These are phyloP conservation scores for Aricia artaxerxes DNA, from an alignment of 2,888 invertebrate species.

Conservation along the genomic window DNA sequence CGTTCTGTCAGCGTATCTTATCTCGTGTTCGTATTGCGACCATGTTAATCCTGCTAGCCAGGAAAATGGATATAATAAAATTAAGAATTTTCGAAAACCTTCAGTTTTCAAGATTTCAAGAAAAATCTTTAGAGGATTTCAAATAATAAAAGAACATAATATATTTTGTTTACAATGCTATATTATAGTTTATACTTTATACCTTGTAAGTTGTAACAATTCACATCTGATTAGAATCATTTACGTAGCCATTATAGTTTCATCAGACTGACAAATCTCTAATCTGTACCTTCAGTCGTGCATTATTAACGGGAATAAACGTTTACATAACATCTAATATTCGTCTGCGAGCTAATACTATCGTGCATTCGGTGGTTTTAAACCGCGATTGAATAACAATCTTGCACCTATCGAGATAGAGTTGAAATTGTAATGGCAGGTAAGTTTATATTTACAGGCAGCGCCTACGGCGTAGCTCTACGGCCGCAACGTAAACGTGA, in stretches of 20 bases:
- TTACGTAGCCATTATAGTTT: not conserved
- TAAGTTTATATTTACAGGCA: constrained; percentile 16
- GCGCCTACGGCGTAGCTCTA: constrained; percentile 54
- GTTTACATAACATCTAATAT: constrained; percentile 12
- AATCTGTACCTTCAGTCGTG: not conserved
- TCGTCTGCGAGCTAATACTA: constrained; percentile 12
- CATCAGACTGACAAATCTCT: constrained; percentile 3
- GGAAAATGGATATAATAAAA: too few species aligned
- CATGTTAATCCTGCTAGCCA: too few species aligned
- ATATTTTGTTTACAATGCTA: too few species aligned
- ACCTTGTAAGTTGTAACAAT: too few species aligned
- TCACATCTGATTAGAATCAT: not conserved
- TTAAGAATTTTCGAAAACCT: too few species aligned
- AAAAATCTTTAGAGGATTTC: too few species aligned
- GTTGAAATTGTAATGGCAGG: constrained; percentile 1
- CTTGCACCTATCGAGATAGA: not conserved
- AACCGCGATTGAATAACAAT: not conserved
- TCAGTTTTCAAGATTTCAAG: too few species aligned
- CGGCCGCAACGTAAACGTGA: constrained; percentile 57
- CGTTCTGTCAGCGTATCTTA: too few species aligned
- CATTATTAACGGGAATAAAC: constrained; percentile 11
- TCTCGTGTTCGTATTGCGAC: too few species aligned
- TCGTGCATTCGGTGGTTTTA: not conserved
- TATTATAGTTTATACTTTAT: too few species aligned
- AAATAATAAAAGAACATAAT: too few species aligned